phyloP scores from a whole-genome alignment of 2,113 vertebrate species.

The Sinocyclocheilus anophthalmus region DNA sequence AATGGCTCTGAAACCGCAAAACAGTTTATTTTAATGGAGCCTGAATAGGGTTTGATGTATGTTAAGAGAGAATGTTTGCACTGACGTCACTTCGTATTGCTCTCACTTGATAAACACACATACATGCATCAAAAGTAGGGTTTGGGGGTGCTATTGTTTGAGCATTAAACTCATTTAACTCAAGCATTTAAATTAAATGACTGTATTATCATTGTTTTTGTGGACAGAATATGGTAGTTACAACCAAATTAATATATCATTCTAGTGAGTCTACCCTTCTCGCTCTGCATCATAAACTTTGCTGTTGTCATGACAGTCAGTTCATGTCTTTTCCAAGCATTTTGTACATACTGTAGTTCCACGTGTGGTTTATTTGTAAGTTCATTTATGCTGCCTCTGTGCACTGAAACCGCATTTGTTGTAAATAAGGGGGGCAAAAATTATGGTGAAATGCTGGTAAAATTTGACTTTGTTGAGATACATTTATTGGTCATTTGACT shows the following conservation, averaged over 20 bases:
- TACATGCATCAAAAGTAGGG: background rate
- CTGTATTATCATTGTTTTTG: background rate
- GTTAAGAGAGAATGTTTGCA: background rate
- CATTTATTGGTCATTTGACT: background rate
- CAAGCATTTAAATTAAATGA: background rate
- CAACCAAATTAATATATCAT: background rate
- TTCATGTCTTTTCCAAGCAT: background rate
- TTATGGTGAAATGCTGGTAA: background rate
- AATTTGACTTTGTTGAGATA: background rate
- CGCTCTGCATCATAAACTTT: background rate
- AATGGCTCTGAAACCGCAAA: conserved; percentile 9
- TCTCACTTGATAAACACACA: conserved; percentile 2
- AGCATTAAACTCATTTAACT: no score
- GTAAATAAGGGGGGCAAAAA: background rate
- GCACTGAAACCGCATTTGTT: background rate
- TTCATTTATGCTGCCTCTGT: background rate
- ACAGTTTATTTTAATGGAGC: conserved; percentile 38
- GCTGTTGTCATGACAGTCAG: conserved; percentile 6
- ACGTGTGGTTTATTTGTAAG: background rate
- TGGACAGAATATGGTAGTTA: background rate
- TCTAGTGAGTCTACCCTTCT: background rate
- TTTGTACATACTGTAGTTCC: background rate
- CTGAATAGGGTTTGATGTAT: conserved; percentile 33
- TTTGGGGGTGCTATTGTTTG: background rate
- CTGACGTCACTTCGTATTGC: conserved; percentile 5